phyloP scores from a whole-genome alignment of 1,140 invertebrate species.

The Centruroides vittatus region DNA sequence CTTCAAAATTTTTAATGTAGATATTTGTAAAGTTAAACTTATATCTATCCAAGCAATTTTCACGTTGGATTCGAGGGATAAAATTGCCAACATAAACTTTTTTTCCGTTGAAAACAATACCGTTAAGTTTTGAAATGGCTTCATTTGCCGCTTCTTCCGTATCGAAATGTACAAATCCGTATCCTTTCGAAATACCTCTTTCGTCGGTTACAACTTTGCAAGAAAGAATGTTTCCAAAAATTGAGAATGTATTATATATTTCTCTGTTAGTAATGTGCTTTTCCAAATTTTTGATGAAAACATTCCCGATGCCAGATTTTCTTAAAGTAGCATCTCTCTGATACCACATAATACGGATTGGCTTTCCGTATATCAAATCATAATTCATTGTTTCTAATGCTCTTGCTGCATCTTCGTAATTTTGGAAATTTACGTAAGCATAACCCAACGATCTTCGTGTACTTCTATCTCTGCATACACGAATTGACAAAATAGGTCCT shows the following conservation, averaged over 20 bases:
- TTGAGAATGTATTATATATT: conserved; percentile 1
- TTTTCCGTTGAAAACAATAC: conserved; percentile 77
- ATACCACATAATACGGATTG: conserved; percentile 36
- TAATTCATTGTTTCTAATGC: conserved; percentile 94
- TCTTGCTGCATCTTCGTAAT: conserved; percentile 53
- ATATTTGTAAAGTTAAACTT: conserved; percentile 97
- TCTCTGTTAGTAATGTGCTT: background rate
- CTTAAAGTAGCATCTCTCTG: conserved; percentile 37
- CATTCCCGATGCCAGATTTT: conserved; percentile 45
- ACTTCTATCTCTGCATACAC: background rate
- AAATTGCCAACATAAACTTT: conserved; percentile 93
- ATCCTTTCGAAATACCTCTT: conserved; percentile 87
- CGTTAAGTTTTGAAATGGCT: conserved; percentile 59
- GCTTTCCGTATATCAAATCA: background rate
- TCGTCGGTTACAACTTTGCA: conserved; percentile 89
- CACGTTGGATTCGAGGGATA: conserved; percentile 81
- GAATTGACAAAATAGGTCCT: background rate
- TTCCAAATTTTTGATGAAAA: background rate
- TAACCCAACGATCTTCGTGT: background rate
- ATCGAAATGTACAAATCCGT: conserved; percentile 99
- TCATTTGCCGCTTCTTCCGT: conserved; percentile 96
- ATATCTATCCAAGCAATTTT: conserved; percentile 94
- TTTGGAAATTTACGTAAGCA: background rate
- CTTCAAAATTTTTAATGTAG: conserved; percentile 97
- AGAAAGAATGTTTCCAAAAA: background rate